These are phyloP conservation scores for Sinocyclocheilus anshuiensis DNA, from an alignment of 2,113 vertebrate genomes.

Conservation along the genomic window DNA sequence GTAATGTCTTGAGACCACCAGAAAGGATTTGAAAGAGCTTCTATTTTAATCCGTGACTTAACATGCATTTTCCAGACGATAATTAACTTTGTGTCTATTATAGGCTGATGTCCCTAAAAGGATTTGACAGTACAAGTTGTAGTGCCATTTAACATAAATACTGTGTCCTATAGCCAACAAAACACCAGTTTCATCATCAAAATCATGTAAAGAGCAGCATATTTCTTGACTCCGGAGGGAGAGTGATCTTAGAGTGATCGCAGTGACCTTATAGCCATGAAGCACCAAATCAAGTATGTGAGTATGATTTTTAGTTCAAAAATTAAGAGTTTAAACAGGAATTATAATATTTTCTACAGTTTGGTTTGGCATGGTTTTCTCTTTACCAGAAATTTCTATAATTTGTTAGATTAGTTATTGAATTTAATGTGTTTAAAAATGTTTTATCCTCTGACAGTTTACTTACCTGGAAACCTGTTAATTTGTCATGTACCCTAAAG, in stretches of 20 bases:
- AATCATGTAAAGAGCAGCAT: not conserved
- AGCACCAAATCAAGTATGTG: not conserved
- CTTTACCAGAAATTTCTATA: not conserved
- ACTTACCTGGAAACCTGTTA: not conserved
- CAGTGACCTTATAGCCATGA: not conserved
- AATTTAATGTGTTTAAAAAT: not conserved
- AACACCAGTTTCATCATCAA: not conserved
- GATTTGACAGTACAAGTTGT: conserved; percentile 18
- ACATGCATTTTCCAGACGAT: conserved; percentile 68
- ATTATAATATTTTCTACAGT: not conserved
- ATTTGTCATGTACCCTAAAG: not conserved
- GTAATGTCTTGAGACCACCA: conserved; percentile 36
- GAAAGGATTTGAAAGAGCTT: conserved; percentile 37
- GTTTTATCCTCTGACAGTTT: not conserved
- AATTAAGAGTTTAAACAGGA: not conserved
- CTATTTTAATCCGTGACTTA: conserved; percentile 61
- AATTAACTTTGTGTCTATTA: conserved; percentile 68
- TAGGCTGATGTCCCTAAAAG: conserved; percentile 45
- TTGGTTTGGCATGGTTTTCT: not conserved
- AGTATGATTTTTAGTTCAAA: not conserved
- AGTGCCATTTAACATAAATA: not conserved
- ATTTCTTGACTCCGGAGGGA: not conserved
- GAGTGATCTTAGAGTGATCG: no score
- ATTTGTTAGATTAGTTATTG: not conserved
- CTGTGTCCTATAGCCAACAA: not conserved